These are phyloP conservation scores for Cremastobaeus sp. DNA, from an alignment of 2,888 invertebrate genomes.

Conservation along the genomic window DNA sequence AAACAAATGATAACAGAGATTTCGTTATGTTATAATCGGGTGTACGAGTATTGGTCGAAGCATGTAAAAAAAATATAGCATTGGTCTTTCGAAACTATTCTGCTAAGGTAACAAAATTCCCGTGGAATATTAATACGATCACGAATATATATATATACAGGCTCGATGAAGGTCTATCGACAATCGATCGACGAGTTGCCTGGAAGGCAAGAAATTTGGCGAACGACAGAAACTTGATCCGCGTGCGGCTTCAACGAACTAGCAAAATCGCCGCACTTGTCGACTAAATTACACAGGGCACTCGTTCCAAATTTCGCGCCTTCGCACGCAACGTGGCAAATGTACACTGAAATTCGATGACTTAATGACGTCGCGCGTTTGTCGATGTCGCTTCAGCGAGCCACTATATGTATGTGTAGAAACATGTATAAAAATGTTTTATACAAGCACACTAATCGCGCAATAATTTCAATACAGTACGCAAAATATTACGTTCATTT, in stretches of 20 bases:
- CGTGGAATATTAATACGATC: slow-evolving; percentile 48
- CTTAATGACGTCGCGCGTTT: slow-evolving; percentile 24
- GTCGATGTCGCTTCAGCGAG: slow-evolving; percentile 27
- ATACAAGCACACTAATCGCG: slow-evolving; percentile 60
- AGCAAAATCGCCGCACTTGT: slow-evolving; percentile 26
- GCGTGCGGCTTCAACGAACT: slow-evolving; percentile 24
- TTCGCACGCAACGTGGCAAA: slow-evolving; percentile 28
- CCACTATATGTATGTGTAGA: slow-evolving; percentile 54
- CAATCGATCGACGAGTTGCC: slow-evolving; percentile 26
- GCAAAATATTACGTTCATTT: slow-evolving; percentile 54
- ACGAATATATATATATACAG: slow-evolving; percentile 59
- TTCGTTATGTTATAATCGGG: too few relatives aligned
- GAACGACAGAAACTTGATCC: too few relatives aligned
- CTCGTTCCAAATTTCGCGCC: slow-evolving; percentile 43
- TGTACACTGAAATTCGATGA: slow-evolving; percentile 38
- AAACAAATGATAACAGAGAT: slow-evolving; percentile 12
- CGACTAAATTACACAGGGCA: slow-evolving; percentile 21
- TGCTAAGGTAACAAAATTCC: slow-evolving; percentile 33
- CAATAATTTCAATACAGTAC: slow-evolving; percentile 50
- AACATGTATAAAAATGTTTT: slow-evolving; percentile 59
- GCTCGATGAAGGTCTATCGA: slow-evolving; percentile 38
- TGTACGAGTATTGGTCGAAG: slow-evolving; percentile 41
- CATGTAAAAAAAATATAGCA: slow-evolving; percentile 58
- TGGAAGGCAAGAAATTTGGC: slow-evolving; percentile 45
- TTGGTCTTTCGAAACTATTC: slow-evolving; percentile 46